Percentiles rank a stretch among this genome's conserved stretches.
These are phyloP conservation scores for Harpalus rubripes DNA, from an alignment of 2,888 invertebrate genomes.

Conservation along the genomic window DNA sequence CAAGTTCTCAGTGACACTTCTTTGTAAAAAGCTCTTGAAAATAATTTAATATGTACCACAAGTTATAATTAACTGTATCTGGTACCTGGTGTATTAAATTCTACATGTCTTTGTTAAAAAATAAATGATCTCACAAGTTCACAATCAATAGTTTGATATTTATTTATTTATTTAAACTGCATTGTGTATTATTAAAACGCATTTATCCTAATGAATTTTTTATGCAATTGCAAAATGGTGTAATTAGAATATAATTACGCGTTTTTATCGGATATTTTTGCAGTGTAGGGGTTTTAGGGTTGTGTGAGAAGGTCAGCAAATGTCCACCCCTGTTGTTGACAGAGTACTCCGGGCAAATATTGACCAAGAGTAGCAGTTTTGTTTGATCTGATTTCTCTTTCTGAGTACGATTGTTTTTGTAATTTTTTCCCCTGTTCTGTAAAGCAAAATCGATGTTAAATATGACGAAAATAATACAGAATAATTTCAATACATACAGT, in stretches of 20 bases:
- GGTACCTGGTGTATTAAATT: not conserved
- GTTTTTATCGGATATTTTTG: not conserved
- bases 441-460: not conserved
- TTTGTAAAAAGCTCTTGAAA: not conserved
- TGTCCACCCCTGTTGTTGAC: constrained; percentile 49
- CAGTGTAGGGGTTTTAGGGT: constrained; percentile 9
- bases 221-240: not conserved
- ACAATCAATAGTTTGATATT: not conserved
- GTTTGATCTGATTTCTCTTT: constrained; percentile 47
- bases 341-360: constrained; percentile 50
- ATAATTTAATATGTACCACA: not conserved
- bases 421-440: constrained; percentile 32
- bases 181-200: constrained; percentile 26
- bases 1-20: not conserved
- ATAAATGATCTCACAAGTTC: not conserved
- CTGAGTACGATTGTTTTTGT: constrained; percentile 24
- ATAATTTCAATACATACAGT: not conserved
- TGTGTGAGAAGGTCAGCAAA: constrained; percentile 49
- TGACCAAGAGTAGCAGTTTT: constrained; percentile 48
- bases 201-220: constrained; percentile 28
- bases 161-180: not conserved
- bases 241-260: not conserved
- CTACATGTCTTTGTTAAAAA: not conserved
- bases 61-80: not conserved
- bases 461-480: not conserved